Conservation (phyloP, 1,140 invertebrate genomes). For the Euura saliciscinereae region DNA sequence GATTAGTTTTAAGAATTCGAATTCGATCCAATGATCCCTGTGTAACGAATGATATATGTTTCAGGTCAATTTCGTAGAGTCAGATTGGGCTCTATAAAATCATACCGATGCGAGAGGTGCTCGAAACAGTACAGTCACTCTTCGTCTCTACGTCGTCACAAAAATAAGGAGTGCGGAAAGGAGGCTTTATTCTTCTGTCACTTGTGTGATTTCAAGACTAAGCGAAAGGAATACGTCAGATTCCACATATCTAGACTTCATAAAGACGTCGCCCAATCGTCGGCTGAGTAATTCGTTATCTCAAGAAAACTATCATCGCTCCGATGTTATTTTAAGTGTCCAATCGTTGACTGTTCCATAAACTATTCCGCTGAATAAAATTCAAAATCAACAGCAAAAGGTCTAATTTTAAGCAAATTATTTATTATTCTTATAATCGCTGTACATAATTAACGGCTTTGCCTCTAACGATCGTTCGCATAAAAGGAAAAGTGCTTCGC, state of each 20-base stretch:
- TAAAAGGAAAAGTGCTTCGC: no score
- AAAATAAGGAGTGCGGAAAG: constrained; percentile 71
- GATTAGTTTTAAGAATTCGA: neutral
- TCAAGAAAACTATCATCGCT: no score
- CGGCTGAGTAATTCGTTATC: no score
- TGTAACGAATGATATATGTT: neutral
- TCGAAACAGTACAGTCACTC: constrained; percentile 44
- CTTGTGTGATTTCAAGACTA: constrained; percentile 64
- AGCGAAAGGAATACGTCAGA: constrained; percentile 40
- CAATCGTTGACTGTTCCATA: no score
- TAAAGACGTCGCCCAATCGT: neutral
- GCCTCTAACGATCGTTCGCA: no score
- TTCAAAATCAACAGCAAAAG: no score
- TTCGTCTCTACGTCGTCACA: constrained; percentile 61
- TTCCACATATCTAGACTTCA: neutral
- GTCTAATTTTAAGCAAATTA: no score
- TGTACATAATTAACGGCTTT: no score
- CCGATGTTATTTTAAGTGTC: no score
- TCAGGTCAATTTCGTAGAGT: neutral
- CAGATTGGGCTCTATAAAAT: neutral
- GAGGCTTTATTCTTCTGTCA: constrained; percentile 71
- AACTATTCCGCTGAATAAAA: no score
- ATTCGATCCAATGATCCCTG: neutral
- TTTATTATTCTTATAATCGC: no score
- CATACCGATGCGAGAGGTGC: constrained; percentile 40